A percentile compares a stretch with the other conserved stretches of the same genome.
These are phyloP conservation scores for Gadus chalcogrammus DNA, from an alignment of 2,113 vertebrate species.

Conservation along the genomic window DNA sequence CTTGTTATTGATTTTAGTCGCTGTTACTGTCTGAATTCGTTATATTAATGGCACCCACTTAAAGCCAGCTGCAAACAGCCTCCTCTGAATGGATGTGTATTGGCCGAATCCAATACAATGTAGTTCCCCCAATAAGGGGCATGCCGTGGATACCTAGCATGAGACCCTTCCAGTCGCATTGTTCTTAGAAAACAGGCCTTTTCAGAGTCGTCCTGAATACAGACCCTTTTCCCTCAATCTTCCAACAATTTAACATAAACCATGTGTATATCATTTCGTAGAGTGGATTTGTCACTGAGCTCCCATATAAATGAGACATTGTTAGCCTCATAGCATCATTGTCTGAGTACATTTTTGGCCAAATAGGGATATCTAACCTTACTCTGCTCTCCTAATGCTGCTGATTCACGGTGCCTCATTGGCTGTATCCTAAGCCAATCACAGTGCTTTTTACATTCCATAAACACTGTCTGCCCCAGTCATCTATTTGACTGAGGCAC, in stretches of 20 bases:
- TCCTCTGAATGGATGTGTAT: slow-evolving; percentile 34
- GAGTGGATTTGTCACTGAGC: neutral
- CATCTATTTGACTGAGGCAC: too few species aligned
- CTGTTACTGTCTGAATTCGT: neutral
- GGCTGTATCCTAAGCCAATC: too few species aligned
- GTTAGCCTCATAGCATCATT: too few species aligned
- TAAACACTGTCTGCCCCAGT: too few species aligned
- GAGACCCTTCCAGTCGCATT: slow-evolving; percentile 18
- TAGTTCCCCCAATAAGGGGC: neutral
- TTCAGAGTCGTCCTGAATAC: slow-evolving; percentile 19
- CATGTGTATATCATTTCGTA: neutral
- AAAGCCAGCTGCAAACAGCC: neutral
- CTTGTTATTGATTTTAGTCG: neutral
- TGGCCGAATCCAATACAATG: slow-evolving; percentile 16
- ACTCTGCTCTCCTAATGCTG: too few species aligned
- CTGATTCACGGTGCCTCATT: too few species aligned
- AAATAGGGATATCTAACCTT: too few species aligned
- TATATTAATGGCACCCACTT: slow-evolving; percentile 15
- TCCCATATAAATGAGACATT: neutral
- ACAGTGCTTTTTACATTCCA: neutral
- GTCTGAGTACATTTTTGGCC: too few species aligned
- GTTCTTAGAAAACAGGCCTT: slow-evolving; percentile 19
- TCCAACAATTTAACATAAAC: neutral
- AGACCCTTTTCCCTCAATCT: slow-evolving; percentile 3
- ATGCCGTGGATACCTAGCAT: neutral